Conservation (phyloP, 2,888 invertebrate genomes). For the Oxyteleia sp. region DNA sequence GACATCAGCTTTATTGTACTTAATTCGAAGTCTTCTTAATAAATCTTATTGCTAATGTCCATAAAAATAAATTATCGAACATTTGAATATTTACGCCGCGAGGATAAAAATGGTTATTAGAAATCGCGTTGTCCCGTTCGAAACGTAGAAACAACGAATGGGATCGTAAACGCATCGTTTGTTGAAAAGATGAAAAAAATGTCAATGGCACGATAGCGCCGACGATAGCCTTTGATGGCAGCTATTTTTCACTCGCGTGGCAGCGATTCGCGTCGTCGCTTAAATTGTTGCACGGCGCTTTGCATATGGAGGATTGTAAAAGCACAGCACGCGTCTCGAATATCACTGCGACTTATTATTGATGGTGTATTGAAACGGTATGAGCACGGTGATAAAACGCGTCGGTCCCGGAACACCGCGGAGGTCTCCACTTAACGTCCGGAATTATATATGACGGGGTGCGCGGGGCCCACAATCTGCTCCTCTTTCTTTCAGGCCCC, state of each 20-base stretch:
- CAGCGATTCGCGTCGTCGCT: slow-evolving; percentile 50
- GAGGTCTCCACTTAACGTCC: slow-evolving; percentile 87
- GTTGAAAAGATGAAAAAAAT: slow-evolving; percentile 65
- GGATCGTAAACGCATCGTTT: slow-evolving; percentile 66
- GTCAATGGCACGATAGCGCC: slow-evolving; percentile 65
- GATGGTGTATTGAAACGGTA: slow-evolving; percentile 87
- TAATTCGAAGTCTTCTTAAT: slow-evolving; percentile 41
- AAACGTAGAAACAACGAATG: slow-evolving; percentile 56
- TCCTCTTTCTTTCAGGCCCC: slow-evolving; percentile 81
- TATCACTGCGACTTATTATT: slow-evolving; percentile 85
- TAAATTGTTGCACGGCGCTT: slow-evolving; percentile 68
- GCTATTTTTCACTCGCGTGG: slow-evolving; percentile 80
- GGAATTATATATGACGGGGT: slow-evolving; percentile 83
- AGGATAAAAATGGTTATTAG: slow-evolving; percentile 57
- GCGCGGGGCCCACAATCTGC: slow-evolving; percentile 72
- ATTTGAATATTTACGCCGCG: slow-evolving; percentile 4
- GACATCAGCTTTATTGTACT: slow-evolving; percentile 46
- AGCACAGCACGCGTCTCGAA: slow-evolving; percentile 76
- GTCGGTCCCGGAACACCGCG: slow-evolving; percentile 83
- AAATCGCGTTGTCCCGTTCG: slow-evolving; percentile 43
- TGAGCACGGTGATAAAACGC: slow-evolving; percentile 87
- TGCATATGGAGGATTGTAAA: slow-evolving; percentile 75
- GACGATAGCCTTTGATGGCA: slow-evolving; percentile 79
- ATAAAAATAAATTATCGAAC: slow-evolving; percentile 65
- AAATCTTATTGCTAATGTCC: slow-evolving; percentile 53